A percentile compares a stretch with the other conserved stretches of the same genome.
phyloP scores from a whole-genome alignment of 2,888 invertebrate genomes.

The Drosophila flavopinicola region DNA sequence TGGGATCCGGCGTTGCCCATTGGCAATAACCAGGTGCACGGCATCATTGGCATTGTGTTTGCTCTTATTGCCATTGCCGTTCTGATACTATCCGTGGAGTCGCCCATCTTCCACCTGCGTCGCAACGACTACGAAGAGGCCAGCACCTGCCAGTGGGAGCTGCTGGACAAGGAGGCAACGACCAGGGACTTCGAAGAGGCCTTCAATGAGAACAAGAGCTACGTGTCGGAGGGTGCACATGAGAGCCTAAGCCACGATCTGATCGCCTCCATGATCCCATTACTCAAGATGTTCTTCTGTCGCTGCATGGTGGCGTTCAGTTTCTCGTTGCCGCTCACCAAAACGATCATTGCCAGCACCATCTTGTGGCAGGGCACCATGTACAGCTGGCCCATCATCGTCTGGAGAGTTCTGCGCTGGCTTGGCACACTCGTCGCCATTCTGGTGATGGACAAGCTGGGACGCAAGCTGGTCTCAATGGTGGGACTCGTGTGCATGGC shows the following conservation, averaged over 20 bases:
- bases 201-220: constrained; percentile 60
- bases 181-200: constrained; percentile 19
- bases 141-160: constrained; percentile 39
- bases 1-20: constrained; percentile 39
- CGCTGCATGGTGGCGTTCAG: constrained; percentile 74
- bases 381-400: constrained; percentile 55
- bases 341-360: constrained; percentile 44
- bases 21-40: constrained; percentile 63
- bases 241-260: constrained; percentile 42
- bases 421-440: constrained; percentile 56
- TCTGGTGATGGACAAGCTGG: constrained; percentile 58
- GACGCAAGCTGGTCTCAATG: constrained; percentile 63
- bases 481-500: constrained; percentile 60
- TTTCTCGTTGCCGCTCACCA: constrained; percentile 71
- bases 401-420: constrained; percentile 62
- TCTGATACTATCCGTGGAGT: constrained; percentile 59
- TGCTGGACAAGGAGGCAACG: constrained; percentile 40
- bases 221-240: constrained; percentile 58
- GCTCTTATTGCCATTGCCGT: constrained; percentile 47
- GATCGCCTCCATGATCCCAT: constrained; percentile 52
- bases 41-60: constrained; percentile 62
- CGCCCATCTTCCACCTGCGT: constrained; percentile 70
- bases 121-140: constrained; percentile 59
- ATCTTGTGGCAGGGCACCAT: neutral
- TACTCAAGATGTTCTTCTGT: constrained; percentile 67